A percentile compares a stretch with the other conserved stretches of the same genome.
Evolutionary conservation across 1,140 invertebrate genomes (phyloP).

Genomic region (Plectus sambesii): DNA sequence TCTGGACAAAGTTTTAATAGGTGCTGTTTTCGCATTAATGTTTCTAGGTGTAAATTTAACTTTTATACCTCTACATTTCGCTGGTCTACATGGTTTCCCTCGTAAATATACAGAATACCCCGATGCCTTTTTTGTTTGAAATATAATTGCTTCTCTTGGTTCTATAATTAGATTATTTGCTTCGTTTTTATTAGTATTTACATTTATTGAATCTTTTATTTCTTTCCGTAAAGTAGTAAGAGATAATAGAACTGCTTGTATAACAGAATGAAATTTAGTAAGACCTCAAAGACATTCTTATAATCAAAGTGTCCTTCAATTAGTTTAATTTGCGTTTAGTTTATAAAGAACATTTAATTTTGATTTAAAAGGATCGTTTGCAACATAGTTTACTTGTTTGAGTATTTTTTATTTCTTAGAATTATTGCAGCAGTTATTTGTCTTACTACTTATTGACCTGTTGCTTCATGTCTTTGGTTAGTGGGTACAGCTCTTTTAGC

Average conservation of each 20-base stretch:
- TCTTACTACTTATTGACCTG: no score
- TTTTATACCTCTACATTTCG: conserved; percentile 65
- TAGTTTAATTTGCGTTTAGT: no score
- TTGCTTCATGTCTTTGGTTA: no score
- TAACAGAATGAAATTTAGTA: conserved; percentile 57
- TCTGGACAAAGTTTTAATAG: conserved; percentile 49
- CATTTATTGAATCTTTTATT: conserved; percentile 50
- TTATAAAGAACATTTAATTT: no score
- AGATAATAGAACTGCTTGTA: conserved; percentile 47
- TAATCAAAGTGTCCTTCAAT: no score
- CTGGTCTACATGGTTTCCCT: conserved; percentile 61
- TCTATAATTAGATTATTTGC: conserved; percentile 53
- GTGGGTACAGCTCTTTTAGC: no score
- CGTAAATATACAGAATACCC: conserved; percentile 62
- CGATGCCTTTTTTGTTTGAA: conserved; percentile 56
- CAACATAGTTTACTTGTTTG: no score
- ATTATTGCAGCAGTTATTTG: no score
- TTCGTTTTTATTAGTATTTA: conserved; percentile 53
- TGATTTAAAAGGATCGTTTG: no score
- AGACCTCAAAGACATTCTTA: no score
- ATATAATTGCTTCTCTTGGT: conserved; percentile 57
- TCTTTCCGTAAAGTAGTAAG: conserved; percentile 47
- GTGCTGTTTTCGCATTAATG: conserved; percentile 51
- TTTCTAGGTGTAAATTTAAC: conserved; percentile 62
- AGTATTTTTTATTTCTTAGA: no score